Base-by-base conservation (phyloP, 2,113 vertebrate species). In the Spea bombifrons region DNA sequence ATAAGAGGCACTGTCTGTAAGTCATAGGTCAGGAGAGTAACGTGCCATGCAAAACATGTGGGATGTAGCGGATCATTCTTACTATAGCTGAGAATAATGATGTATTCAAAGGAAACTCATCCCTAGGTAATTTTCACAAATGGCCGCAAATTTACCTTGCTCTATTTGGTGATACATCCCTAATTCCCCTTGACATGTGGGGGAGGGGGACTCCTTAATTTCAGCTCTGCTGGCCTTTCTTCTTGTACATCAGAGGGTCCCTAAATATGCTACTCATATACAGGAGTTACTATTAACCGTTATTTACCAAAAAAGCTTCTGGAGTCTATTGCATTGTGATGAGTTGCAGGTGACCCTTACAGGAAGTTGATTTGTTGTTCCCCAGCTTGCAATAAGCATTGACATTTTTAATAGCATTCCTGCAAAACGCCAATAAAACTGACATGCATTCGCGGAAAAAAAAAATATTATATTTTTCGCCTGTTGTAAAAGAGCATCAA, bases 401-500 rank as follows among this genome's bases (percentile, higher is more conserved):
- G 10, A 4, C 10, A 59, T 59, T 66, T 15, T 68, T 47, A 13
- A 48, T 68, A 68, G 66, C 13, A 46, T 6, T 12, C 7, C 5
- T 68, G 45, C 43, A 44, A 68, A 52, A 9, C 52, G 61, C 46
- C 16, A 6, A 77, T 61, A 12, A 48, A 77, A 48, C 46, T 16
- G 45, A 70, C 10, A 61, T 57, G 70, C 46, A 77, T 30, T 68
- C 66, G 50, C 45, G 50, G 8, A 43, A 76, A 67, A 4, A 76
- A 67, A 4, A 8, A 45, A 46, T 50, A 10, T 78, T 63, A 30
- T 13, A 52, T 59, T 71, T 71, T 71, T 61, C 10, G 13, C 43
- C 67, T 64, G 55, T 46, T 49, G 55, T 71, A 78, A 78, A 78
- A 71, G 75, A 48, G 47, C 75, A 78, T 78, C 75, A 71, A 71